Base-by-base conservation (phyloP, 1,140 invertebrate genomes). In the Pogonus chalceus region DNA sequence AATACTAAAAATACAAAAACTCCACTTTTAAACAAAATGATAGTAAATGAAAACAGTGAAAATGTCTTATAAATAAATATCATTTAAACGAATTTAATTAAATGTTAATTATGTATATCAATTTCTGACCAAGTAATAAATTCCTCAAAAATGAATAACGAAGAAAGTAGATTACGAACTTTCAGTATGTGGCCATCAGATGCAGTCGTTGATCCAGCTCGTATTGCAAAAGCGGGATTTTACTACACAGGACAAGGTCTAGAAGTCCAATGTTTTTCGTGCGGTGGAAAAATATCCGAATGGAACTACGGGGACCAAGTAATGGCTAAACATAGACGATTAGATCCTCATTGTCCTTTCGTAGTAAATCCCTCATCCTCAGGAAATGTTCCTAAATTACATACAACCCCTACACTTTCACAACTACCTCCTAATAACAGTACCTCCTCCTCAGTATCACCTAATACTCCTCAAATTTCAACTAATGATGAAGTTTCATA, bases 181-280 rank as follows among this genome's bases (percentile, higher is more conserved):
- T 91, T 87, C 66, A 58, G 56, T 16, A 73, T 75, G 59, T 92
- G 89, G 89, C 87, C 85, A 43, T 56, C 69, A 18, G 78, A 79
- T 65, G 80, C 81, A 20, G 70, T 76, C 23, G 78, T 89, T 1
- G 78, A 78, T 64, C 69, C 80, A 14, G 63, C 71, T 31, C 73
- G 80, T 63, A 77, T 93, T 58, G 88, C 88, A 1, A 82, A 82
- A 66, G 88, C 85, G 37, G 90, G 90, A 10, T 92, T 94, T 72
- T 91, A 80, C 65, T 89, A 84, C 47, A 83, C 80, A 1, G 84
- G 84, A 16, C 69, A 72, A 56, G 79, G 71, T 24, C 69, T 79
- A 12, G 80, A 84, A 61, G 85, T 87, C 2, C 76, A 87, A 64
- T 91, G 88, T 67, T 87, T 88, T 62, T 74, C 79, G 56, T 91